Evolutionary conservation across 2,113 vertebrate genomes (phyloP).

Genomic region (Pelmatolapia mariae): DNA sequence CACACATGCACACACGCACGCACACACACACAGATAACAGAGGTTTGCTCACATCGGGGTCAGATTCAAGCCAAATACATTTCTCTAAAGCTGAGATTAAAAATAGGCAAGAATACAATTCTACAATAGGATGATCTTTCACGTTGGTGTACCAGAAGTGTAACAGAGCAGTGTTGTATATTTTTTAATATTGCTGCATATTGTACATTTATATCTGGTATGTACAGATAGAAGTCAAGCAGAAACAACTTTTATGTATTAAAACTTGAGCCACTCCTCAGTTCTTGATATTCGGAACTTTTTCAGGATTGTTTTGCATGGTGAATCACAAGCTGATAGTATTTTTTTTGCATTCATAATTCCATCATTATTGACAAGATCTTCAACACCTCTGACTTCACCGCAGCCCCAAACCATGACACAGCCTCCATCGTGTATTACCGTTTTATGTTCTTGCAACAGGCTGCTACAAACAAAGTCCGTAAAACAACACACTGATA

Average conservation of each 20-base stretch:
- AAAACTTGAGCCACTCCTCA: neutral
- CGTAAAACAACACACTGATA: neutral
- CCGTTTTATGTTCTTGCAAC: neutral
- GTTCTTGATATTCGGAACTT: neutral
- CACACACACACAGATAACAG: neutral
- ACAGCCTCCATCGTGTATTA: neutral
- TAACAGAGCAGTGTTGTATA: neutral
- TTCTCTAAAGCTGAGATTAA: neutral
- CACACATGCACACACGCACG: neutral
- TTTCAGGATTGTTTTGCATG: neutral
- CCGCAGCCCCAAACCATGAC: neutral
- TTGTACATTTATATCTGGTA: neutral
- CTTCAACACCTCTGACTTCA: neutral
- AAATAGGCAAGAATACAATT: neutral
- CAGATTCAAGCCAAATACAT: conserved; percentile 19
- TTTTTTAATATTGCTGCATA: neutral
- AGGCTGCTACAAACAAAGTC: neutral
- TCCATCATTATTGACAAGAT: neutral
- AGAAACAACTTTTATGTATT: neutral
- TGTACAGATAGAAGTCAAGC: neutral
- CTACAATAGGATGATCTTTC: neutral
- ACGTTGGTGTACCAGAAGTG: neutral
- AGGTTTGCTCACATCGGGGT: conserved; percentile 19
- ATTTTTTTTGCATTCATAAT: neutral
- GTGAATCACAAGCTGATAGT: neutral